A percentile compares a stretch with the other conserved stretches of the same genome.
These are phyloP conservation scores for Lasioglossum lativentre DNA, from an alignment of 2,888 invertebrate genomes.

Conservation along the genomic window DNA sequence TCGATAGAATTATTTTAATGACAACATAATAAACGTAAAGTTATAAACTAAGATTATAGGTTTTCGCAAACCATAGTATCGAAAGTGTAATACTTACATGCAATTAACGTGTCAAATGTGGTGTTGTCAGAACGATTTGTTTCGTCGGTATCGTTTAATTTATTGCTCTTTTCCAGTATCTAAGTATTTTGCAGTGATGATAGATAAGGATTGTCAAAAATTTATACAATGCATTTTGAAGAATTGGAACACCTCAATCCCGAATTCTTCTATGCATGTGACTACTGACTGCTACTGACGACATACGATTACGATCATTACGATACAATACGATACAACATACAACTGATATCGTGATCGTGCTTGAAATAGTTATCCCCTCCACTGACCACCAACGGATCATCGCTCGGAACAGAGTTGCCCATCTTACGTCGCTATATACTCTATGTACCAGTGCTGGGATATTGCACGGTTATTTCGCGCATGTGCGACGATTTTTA, in stretches of 20 bases:
- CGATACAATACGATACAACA: too few species aligned
- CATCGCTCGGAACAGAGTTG: not conserved
- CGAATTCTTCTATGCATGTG: slow-evolving; percentile 64
- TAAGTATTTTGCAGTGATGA: not conserved
- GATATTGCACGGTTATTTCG: too few species aligned
- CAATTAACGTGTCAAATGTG: not conserved
- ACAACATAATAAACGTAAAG: not conserved
- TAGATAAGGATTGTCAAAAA: slow-evolving; percentile 12
- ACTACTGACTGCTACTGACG: not conserved
- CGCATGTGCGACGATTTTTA: too few species aligned
- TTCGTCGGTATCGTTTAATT: not conserved
- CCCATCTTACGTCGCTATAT: not conserved
- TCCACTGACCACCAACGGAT: not conserved
- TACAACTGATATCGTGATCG: not conserved
- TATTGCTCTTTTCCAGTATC: not conserved
- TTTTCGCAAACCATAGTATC: not conserved
- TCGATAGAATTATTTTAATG: not conserved
- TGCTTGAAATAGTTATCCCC: not conserved
- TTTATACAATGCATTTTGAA: slow-evolving; percentile 19
- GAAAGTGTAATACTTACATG: slow-evolving; percentile 8
- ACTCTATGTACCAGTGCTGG: too few species aligned
- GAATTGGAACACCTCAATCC: slow-evolving; percentile 77
- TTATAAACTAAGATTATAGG: not conserved
- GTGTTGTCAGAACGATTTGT: not conserved
- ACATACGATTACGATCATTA: too few species aligned